Evolutionary conservation across 2,113 vertebrate genomes (phyloP), one percentile per base, ranked within the genome.

Genomic region (Megalops atlanticus): DNA sequence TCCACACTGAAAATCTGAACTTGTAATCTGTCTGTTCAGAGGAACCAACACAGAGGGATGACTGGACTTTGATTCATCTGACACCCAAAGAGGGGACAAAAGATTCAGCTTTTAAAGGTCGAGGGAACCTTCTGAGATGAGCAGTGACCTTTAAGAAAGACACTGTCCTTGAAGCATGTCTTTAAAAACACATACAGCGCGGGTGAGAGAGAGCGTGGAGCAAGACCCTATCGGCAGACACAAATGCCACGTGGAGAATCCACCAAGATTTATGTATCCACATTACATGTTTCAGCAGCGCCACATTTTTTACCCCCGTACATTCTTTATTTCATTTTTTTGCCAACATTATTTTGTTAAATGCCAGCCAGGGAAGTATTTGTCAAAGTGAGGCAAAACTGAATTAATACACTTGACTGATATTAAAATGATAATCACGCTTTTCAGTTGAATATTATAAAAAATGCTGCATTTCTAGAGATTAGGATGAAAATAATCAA

Each of bases 31-130:
- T 39, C 83, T 76, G 58, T 82, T 89, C 84, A 84, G 76, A 76
- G 41, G 77, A 80, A 0, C 86, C 78, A 84, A 74, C 82, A 52
- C 76, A 54, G 78, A 85, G 87, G 81, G 75, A 39, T 40, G 69
- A 71, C 69, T 78, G 45, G 76, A 4, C 90, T 86, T n/a, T 86
- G 84, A 87, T 82, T 83, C 43, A 87, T 89, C 88, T 72, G 80
- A 12, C 85, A 81, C 92, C 92, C 88, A 91, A 83, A 83, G 15
- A 77, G 81, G 82, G 89, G 89, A 92, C 91, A 92, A 85, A 88
- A 84, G 87, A 87, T 86, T 68, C 87, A 93, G 92, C 90, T 92
- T 93, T 94, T 95, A 91, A 94, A 93, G 91, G 85, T 93, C 86
- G 76, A 74, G 80, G 84, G 89, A 87, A 88, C 84, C 87, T 92